Evolutionary conservation across 2,888 invertebrate species (phyloP).

Genomic region (Prosapia bicincta): DNA sequence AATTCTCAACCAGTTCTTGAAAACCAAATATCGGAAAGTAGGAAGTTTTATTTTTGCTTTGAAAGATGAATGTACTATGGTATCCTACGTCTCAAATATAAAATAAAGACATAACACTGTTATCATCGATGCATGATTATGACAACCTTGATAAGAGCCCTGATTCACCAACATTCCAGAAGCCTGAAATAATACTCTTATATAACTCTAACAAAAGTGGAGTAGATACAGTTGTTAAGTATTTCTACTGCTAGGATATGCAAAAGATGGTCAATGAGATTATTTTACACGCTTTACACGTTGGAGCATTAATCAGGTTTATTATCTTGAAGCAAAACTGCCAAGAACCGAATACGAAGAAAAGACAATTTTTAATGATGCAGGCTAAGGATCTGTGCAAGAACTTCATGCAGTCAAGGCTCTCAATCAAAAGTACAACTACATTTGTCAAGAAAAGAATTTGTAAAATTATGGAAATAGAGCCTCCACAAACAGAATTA

Average conservation of each 20-base stretch:
- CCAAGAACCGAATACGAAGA: too few species aligned
- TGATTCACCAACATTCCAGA: background rate
- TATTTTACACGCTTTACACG: slow-evolving; percentile 8
- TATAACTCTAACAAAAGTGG: slow-evolving; percentile 10
- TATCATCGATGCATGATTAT: slow-evolving; percentile 35
- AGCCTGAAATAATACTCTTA: slow-evolving; percentile 10
- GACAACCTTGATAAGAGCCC: slow-evolving; percentile 28
- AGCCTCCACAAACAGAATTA: too few species aligned
- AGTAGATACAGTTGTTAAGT: slow-evolving; percentile 5
- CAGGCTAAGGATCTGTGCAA: slow-evolving; percentile 2
- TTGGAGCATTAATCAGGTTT: background rate
- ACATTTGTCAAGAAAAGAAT: too few species aligned
- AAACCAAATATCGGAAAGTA: slow-evolving; percentile 14
- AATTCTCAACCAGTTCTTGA: slow-evolving; percentile 33
- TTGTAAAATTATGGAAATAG: too few species aligned
- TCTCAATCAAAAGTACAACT: too few species aligned
- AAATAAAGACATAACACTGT: slow-evolving; percentile 34
- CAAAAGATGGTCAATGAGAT: slow-evolving; percentile 1
- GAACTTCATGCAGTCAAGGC: too few species aligned
- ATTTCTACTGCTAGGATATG: slow-evolving; percentile 3
- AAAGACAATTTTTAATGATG: background rate
- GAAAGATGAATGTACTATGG: slow-evolving; percentile 27
- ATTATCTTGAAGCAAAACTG: slow-evolving; percentile 13
- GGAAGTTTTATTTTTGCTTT: slow-evolving; percentile 15
- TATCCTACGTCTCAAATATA: slow-evolving; percentile 40